Evolutionary conservation across 2,797 vertebrate species (phyloP).

Genomic region (Sebastes baramenuke): DNA sequence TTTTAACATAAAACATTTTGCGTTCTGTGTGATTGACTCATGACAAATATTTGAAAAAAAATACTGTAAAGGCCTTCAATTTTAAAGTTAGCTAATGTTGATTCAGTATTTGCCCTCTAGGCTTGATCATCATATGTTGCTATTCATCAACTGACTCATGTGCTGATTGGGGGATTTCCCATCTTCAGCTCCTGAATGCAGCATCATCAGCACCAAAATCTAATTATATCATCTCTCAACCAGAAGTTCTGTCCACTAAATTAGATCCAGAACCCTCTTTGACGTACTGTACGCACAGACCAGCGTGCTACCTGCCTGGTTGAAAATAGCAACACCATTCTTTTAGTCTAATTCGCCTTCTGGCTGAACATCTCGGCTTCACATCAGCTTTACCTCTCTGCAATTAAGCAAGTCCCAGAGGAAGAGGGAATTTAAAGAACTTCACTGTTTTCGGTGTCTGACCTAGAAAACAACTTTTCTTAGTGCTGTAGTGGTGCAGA

Average conservation of each 20-base stretch:
- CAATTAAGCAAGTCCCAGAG: slow-evolving; percentile 61
- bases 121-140: background rate
- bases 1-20: too few species aligned
- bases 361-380: slow-evolving; percentile 42
- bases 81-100: background rate
- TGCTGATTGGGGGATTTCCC: background rate
- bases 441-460: slow-evolving; percentile 52
- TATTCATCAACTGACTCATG: background rate
- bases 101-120: background rate
- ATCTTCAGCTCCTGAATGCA: background rate
- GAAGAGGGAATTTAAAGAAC: slow-evolving; percentile 50
- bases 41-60: too few species aligned
- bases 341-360: slow-evolving; percentile 31
- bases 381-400: slow-evolving; percentile 51
- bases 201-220: background rate
- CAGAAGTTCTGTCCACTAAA: background rate
- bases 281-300: background rate
- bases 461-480: slow-evolving; percentile 69
- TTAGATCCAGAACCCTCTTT: background rate
- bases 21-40: too few species aligned
- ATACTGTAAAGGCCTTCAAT: background rate
- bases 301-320: background rate
- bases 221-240: background rate
- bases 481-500: slow-evolving; percentile 30
- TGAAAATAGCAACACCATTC: slow-evolving; percentile 11